A percentile compares a stretch with the other conserved stretches of the same genome.
These are phyloP conservation scores for Urophycis tenuis DNA, from an alignment of 2,797 vertebrate genomes.

Conservation along the genomic window DNA sequence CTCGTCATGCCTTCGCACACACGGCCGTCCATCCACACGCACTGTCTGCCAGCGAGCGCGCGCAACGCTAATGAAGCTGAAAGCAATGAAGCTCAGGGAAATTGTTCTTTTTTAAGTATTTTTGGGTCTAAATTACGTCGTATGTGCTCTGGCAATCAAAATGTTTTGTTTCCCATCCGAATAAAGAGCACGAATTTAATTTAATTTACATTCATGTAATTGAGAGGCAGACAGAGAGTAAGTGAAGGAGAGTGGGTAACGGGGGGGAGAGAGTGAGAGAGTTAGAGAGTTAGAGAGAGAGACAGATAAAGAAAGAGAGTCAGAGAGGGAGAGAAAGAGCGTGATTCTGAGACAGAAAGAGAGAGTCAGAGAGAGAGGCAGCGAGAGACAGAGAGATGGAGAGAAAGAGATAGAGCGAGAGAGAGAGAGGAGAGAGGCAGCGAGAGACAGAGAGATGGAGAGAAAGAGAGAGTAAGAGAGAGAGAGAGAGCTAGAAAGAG, in stretches of 20 bases:
- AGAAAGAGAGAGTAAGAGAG: conserved; percentile 12
- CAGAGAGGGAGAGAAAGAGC: neutral
- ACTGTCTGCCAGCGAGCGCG: neutral
- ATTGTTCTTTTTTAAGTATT: too few species aligned
- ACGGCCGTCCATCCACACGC: neutral
- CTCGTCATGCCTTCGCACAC: neutral
- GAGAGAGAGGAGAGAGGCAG: conserved; percentile 13
- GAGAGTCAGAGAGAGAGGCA: neutral
- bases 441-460: conserved; percentile 12
- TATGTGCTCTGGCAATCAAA: too few species aligned
- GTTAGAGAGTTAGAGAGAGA: conserved; percentile 11
- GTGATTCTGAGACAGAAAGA: neutral
- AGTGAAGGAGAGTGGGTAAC: conserved; percentile 5
- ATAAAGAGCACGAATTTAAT: too few species aligned
- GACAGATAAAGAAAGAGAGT: neutral
- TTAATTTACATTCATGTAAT: neutral
- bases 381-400: neutral
- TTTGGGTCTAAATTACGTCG: too few species aligned
- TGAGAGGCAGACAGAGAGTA: conserved; percentile 13
- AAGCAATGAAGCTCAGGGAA: too few species aligned
- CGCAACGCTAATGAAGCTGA: neutral
- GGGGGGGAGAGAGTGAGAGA: neutral
- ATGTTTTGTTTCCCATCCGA: too few species aligned
- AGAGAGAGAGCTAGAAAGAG: conserved; percentile 5
- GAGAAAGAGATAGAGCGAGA: neutral